phyloP scores from a whole-genome alignment of 2,888 invertebrate genomes.

The Dorcus hopei region DNA sequence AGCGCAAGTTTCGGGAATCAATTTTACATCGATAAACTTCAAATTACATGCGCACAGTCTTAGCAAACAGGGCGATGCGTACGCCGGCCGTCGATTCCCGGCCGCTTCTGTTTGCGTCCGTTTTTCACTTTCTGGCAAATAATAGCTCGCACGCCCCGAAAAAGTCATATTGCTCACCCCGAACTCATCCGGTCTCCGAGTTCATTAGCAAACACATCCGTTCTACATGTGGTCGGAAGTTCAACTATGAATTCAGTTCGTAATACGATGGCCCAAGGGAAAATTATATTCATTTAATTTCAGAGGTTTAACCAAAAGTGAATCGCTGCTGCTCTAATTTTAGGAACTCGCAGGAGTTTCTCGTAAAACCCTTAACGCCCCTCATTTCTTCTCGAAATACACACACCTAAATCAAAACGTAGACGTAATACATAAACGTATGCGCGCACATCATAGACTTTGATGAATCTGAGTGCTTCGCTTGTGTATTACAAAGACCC shows the following conservation, averaged over 20 bases:
- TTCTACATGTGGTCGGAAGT: constrained; percentile 23
- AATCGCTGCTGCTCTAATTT: not conserved
- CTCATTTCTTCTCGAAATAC: not conserved
- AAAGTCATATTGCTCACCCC: not conserved
- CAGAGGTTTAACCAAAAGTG: not conserved
- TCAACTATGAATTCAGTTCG: constrained; percentile 19
- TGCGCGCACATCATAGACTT: too few relatives aligned
- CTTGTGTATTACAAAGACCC: not conserved
- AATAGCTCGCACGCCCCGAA: not conserved
- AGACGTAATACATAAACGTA: too few relatives aligned
- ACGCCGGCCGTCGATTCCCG: not conserved
- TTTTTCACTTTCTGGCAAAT: too few relatives aligned
- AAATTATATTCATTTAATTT: constrained; percentile 5
- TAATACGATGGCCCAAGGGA: constrained; percentile 19
- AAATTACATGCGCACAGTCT: constrained; percentile 4
- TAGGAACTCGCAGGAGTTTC: not conserved
- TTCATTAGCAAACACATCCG: constrained; percentile 26
- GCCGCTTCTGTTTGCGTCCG: too few relatives aligned
- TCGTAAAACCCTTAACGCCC: not conserved
- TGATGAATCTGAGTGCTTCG: not conserved
- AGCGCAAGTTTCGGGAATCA: constrained; percentile 15
- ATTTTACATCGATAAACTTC: constrained; percentile 18
- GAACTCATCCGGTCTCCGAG: constrained; percentile 19
- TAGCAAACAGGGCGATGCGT: not conserved
- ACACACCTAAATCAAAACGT: too few relatives aligned